Conservation (phyloP, 2,888 invertebrate genomes). For the Amiota mariae region DNA sequence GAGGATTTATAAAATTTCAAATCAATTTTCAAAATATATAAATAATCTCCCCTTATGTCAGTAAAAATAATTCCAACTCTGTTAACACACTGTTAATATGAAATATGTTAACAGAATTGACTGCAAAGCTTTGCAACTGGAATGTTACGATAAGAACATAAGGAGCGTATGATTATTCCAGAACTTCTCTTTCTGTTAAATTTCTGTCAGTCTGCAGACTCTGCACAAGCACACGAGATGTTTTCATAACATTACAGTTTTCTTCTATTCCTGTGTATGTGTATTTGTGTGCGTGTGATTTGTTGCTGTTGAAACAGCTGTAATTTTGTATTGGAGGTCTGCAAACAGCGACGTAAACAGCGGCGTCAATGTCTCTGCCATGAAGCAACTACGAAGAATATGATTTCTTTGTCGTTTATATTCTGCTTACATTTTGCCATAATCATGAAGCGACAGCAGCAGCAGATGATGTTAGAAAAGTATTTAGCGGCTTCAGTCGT, state of each 20-base stretch:
- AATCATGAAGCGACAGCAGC: slow-evolving; percentile 39
- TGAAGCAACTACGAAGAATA: not conserved
- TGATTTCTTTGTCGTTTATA: not conserved
- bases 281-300: not conserved
- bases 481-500: slow-evolving; percentile 63
- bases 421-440: slow-evolving; percentile 9
- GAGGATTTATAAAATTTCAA: too few species aligned
- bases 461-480: slow-evolving; percentile 55
- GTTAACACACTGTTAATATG: slow-evolving; percentile 10
- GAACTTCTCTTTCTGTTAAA: not conserved
- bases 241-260: slow-evolving; percentile 4
- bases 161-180: slow-evolving; percentile 7
- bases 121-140: slow-evolving; percentile 7
- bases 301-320: slow-evolving; percentile 1
- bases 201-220: not conserved
- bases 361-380: not conserved
- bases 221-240: slow-evolving; percentile 5
- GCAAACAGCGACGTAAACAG: not conserved
- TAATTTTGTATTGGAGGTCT: not conserved
- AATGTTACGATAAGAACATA: not conserved
- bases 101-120: not conserved
- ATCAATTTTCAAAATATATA: too few species aligned
- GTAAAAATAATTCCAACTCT: not conserved
- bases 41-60: not conserved
- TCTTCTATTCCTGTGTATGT: not conserved